Evolutionary conservation across 1,140 invertebrate genomes (phyloP), one percentile per base, ranked within the genome.

Genomic region (Wasmannia auropunctata): DNA sequence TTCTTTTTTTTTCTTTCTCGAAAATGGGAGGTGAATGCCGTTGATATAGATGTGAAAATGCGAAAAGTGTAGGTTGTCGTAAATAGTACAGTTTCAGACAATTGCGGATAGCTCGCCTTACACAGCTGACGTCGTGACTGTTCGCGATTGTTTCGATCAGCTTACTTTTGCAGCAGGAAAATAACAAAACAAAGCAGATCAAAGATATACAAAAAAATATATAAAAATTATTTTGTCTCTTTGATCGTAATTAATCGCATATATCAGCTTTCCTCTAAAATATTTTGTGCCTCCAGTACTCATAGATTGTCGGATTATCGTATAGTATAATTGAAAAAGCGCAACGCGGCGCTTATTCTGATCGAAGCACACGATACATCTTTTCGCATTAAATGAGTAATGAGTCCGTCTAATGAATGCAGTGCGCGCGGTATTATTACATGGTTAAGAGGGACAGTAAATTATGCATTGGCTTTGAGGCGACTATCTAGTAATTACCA

Each of bases 321-420:
- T 51, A 54, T 40, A 65, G 25, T 22, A 14, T 56, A 70, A 70
- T 70, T 56, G 19, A 25, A 43, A 81, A 43, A 43, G n/a, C 11
- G 2, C 58, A 72, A 81, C 34, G n/a, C n/a, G 22, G 56, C 11
- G 51, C 37, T 43, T 16, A 37, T 72, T 31, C 25, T 28, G 43
- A 79, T 83, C 40, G 37, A 25, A 72, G 25, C 51, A 74, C 7
- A 74, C 46, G 79, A 58, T 31, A 54, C 40, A 40, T 70, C 11
- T 81, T 72, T 74, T 34, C 14, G 46, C 37, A 28, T 72, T 81
- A 81, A 81, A 72, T 83, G 79, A 83, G 31, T 83, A 83, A 60
- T 60, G 37, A 83, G 11, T 8, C 19, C 54, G 43, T 43, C 40
- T 83, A 83, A 83, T 83, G n/a, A 83, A 83, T 83, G 67, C 51